phyloP scores from a whole-genome alignment of 2,797 vertebrate genomes.

The Pipistrellus kuhlii region DNA sequence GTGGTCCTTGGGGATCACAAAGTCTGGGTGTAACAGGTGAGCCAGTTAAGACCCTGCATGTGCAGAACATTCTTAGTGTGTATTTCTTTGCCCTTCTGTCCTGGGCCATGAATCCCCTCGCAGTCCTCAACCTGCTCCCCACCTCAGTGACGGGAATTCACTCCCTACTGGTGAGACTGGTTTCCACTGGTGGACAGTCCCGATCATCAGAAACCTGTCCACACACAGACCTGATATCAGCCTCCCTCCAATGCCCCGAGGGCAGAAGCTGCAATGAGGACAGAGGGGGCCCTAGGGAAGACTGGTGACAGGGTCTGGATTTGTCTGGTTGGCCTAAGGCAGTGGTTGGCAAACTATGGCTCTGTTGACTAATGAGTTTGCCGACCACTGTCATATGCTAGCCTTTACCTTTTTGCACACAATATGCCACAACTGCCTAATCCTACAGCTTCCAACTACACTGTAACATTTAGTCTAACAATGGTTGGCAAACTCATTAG shows the following conservation, averaged over 20 bases:
- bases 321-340: background rate
- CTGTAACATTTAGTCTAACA: too few relatives aligned
- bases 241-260: background rate
- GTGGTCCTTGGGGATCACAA: too few relatives aligned
- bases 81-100: background rate
- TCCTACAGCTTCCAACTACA: too few relatives aligned
- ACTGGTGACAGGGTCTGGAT: background rate
- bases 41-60: background rate
- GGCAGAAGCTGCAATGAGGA: background rate
- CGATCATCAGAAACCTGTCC: background rate
- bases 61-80: background rate
- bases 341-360: too few relatives aligned
- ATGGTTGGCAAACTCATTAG: too few relatives aligned
- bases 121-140: too few relatives aligned
- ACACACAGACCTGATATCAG: background rate
- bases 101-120: background rate
- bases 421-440: too few relatives aligned
- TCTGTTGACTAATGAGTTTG: too few relatives aligned
- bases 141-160: background rate
- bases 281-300: too few relatives aligned
- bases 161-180: background rate
- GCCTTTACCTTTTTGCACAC: too few relatives aligned
- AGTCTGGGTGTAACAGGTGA: background rate
- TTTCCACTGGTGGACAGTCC: background rate
- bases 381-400: too few relatives aligned